These are phyloP conservation scores for Lithobates pipiens DNA, from an alignment of 2,797 vertebrate species.

Conservation along the genomic window DNA sequence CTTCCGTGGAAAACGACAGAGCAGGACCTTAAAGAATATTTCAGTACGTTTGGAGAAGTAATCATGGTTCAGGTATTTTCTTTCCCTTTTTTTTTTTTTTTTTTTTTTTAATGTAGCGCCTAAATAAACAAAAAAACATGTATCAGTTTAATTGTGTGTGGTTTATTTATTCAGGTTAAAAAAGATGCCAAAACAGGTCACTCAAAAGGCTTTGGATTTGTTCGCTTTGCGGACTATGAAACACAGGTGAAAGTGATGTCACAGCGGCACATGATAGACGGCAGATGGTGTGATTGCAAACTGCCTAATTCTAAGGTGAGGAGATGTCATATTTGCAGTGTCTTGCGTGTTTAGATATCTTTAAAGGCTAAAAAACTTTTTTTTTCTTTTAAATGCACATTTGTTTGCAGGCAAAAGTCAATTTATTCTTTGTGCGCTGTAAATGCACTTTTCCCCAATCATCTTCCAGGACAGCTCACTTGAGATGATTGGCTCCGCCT, in stretches of 20 bases:
- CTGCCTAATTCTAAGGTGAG: constrained; percentile 97
- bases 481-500: too few relatives aligned
- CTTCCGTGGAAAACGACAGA: constrained; percentile 98
- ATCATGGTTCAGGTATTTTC: constrained; percentile 96
- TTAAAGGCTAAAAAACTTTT: too few relatives aligned
- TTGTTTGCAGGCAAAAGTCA: too few relatives aligned
- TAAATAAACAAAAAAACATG: too few relatives aligned
- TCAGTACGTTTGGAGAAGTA: constrained; percentile 95
- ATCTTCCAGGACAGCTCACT: too few relatives aligned
- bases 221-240: constrained; percentile 97
- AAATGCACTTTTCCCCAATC: too few relatives aligned
- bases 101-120: not conserved
- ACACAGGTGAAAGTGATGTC: constrained; percentile 97
- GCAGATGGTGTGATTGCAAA: constrained; percentile 98
- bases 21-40: constrained; percentile 97
- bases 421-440: too few relatives aligned
- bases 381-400: too few relatives aligned
- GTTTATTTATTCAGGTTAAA: constrained; percentile 83
- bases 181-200: constrained; percentile 97
- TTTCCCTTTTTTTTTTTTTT: not conserved
- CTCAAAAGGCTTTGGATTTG: constrained; percentile 98
- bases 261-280: constrained; percentile 98
- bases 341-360: not conserved
- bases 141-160: not conserved
- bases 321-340: constrained; percentile 35